A percentile compares a stretch with the other conserved stretches of the same genome.
Evolutionary conservation across 2,888 invertebrate species (phyloP).

Genomic region (Dilophus febrilis): DNA sequence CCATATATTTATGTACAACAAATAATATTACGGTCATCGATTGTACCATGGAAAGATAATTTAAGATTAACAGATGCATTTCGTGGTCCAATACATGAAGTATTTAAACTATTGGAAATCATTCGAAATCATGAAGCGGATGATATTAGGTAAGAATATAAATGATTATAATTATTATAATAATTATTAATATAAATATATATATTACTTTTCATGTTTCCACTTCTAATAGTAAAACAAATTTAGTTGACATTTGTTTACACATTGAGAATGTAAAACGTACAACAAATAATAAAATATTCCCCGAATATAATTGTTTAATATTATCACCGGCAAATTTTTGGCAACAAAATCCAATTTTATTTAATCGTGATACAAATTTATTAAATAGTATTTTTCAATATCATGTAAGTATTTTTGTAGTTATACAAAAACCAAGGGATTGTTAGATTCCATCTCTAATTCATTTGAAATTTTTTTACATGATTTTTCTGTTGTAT

Average conservation of each 20-base stretch:
- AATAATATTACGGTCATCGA: constrained; percentile 55
- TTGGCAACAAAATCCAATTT: constrained; percentile 71
- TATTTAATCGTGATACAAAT: constrained; percentile 62
- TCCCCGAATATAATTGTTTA: constrained; percentile 86
- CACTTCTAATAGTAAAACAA: constrained; percentile 36
- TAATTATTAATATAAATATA: background rate
- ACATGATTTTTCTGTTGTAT: no score
- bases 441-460: no score
- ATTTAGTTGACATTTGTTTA: constrained; percentile 65
- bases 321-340: constrained; percentile 84
- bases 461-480: background rate
- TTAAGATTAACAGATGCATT: constrained; percentile 79
- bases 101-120: constrained; percentile 72
- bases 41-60: constrained; percentile 66
- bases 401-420: constrained; percentile 50
- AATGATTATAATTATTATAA: constrained; percentile 4
- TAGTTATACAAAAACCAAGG: no score
- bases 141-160: constrained; percentile 45
- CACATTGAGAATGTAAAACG: constrained; percentile 68
- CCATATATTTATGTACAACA: constrained; percentile 57
- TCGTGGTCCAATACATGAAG: constrained; percentile 75
- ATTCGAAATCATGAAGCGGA: constrained; percentile 73
- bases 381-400: constrained; percentile 67
- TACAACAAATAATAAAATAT: constrained; percentile 39
- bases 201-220: no score